phyloP scores from a whole-genome alignment of 2,797 vertebrate species.

The Hirundo rustica region DNA sequence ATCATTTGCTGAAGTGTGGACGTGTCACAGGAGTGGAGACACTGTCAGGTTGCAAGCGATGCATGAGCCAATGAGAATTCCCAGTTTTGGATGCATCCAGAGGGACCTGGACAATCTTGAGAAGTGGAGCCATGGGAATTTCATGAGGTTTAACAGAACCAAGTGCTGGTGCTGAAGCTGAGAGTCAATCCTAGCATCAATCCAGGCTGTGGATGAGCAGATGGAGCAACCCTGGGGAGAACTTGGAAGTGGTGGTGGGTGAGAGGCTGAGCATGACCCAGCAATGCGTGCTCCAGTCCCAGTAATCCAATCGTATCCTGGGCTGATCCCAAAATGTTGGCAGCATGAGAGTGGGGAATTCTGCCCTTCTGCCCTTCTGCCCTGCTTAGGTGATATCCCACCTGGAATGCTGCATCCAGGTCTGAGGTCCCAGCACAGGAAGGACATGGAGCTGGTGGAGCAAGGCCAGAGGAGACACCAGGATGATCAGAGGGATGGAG shows the following conservation, averaged over 20 bases:
- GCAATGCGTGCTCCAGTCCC: not conserved
- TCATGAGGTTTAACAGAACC: not conserved
- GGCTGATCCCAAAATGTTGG: rapidly evolving
- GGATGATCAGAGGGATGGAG: not conserved
- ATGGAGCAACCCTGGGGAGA: not conserved
- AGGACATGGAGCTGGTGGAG: not conserved
- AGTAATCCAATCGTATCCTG: rapidly evolving
- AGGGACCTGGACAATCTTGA: not conserved
- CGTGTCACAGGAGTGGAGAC: not conserved
- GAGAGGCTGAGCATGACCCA: not conserved
- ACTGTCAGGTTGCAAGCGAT: not conserved
- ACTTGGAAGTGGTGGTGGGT: not conserved
- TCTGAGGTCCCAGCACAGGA: not conserved
- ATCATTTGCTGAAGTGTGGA: not conserved
- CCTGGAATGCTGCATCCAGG: not conserved
- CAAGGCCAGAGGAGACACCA: not conserved
- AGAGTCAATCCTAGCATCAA: rapidly evolving
- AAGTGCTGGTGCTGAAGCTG: not conserved
- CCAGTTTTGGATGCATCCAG: not conserved
- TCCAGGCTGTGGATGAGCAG: not conserved
- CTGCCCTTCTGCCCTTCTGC: not conserved
- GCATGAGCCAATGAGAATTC: not conserved
- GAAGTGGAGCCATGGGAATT: rapidly evolving
- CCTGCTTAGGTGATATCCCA: not conserved
- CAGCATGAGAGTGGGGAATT: not conserved